Percentiles rank a stretch among this genome's conserved stretches.
These are phyloP conservation scores for Microcebus tavaratra DNA, from an alignment of 2,113 vertebrate genomes.

Conservation along the genomic window DNA sequence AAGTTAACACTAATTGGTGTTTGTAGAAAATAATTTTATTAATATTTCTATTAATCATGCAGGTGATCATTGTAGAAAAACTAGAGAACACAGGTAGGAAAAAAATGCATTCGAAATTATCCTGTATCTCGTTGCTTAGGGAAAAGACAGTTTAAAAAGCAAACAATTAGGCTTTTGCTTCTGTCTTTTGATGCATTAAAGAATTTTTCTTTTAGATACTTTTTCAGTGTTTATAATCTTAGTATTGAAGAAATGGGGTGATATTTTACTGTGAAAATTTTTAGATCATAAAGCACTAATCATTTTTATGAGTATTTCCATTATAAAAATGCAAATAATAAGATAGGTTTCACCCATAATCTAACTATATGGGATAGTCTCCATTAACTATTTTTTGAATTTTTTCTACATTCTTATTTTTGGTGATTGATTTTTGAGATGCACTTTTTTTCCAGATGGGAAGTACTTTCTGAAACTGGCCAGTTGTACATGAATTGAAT, in stretches of 20 bases:
- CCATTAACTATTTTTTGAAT: not conserved
- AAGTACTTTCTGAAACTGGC: not conserved
- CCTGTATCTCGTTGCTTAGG: not conserved
- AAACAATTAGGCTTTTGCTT: not conserved
- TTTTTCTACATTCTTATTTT: not conserved
- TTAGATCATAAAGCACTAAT: slow-evolving; percentile 9
- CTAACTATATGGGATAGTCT: not conserved
- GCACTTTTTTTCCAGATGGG: not conserved
- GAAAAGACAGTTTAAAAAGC: slow-evolving; percentile 31
- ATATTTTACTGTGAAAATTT: slow-evolving; percentile 10
- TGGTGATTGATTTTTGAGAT: not conserved
- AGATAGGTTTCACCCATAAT: not conserved
- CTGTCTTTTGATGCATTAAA: slow-evolving; percentile 28
- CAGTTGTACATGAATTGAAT: not conserved
- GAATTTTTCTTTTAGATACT: not conserved
- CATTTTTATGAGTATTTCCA: not conserved
- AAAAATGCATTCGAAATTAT: not conserved
- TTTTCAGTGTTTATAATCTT: not conserved
- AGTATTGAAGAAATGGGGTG: slow-evolving; percentile 38
- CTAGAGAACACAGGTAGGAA: not conserved
- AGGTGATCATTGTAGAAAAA: not conserved
- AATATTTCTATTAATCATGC: not conserved
- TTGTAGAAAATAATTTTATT: not conserved
- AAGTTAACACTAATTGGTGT: not conserved
- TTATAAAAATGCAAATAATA: not conserved